A percentile compares a stretch with the other conserved stretches of the same genome.
Evolutionary conservation across 2,888 invertebrate species (phyloP).

Genomic region (Orchesellides sinensis): DNA sequence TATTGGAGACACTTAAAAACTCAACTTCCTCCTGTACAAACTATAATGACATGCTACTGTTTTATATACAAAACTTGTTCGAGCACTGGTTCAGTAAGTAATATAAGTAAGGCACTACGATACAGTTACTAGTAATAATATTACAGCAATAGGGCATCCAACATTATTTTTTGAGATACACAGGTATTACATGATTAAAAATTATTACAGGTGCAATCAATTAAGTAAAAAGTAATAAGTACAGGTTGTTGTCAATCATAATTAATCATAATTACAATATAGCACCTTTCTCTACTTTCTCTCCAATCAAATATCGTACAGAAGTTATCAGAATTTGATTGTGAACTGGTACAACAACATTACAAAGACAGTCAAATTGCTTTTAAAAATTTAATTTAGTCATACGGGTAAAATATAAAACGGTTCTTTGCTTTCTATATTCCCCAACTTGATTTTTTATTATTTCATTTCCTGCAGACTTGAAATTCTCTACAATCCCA

Average conservation of each 20-base stretch:
- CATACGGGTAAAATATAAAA: background rate
- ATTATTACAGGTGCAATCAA: conserved; percentile 55
- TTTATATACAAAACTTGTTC: conserved; percentile 57
- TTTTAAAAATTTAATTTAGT: conserved; percentile 21
- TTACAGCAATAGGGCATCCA: conserved; percentile 52
- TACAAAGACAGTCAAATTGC: conserved; percentile 10
- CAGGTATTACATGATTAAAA: conserved; percentile 58
- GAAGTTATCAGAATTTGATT: conserved; percentile 17
- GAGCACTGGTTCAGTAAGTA: conserved; percentile 68
- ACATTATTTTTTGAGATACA: conserved; percentile 54
- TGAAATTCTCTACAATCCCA: too few species aligned
- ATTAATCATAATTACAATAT: conserved; percentile 50
- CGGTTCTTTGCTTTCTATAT: background rate
- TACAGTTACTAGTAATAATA: conserved; percentile 59
- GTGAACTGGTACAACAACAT: conserved; percentile 18
- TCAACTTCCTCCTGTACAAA: conserved; percentile 7
- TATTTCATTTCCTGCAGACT: too few species aligned
- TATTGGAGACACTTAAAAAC: background rate
- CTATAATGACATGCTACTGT: conserved; percentile 30
- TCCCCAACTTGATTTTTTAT: background rate
- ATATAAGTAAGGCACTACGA: conserved; percentile 67
- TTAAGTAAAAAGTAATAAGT: conserved; percentile 60
- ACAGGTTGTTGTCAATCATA: conserved; percentile 52
- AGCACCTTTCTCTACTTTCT: conserved; percentile 56
- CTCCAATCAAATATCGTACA: conserved; percentile 7